Percentiles rank a stretch among this genome's conserved stretches.
Evolutionary conservation across 2,888 invertebrate genomes (phyloP).

Genomic region (Lithophane semibrunnea): DNA sequence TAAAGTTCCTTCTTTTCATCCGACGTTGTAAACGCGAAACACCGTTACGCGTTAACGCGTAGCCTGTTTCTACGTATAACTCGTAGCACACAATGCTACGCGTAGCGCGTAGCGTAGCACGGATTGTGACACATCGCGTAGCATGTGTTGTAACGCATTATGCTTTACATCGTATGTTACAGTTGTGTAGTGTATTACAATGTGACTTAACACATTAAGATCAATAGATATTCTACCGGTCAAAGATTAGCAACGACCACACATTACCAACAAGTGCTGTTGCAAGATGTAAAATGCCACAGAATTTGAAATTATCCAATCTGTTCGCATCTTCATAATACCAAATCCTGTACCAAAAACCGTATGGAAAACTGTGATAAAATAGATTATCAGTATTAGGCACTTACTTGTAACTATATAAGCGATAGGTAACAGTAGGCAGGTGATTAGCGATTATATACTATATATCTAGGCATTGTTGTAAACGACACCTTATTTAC

Average conservation of each 20-base stretch:
- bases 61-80: neutral
- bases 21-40: neutral
- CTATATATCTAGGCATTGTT: slow-evolving; percentile 50
- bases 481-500: slow-evolving; percentile 49
- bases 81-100: slow-evolving; percentile 10
- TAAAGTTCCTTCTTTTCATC: neutral
- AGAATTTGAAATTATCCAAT: neutral
- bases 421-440: slow-evolving; percentile 57
- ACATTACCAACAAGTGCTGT: neutral
- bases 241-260: neutral
- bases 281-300: neutral
- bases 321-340: neutral
- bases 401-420: slow-evolving; percentile 36
- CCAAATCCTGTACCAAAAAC: neutral
- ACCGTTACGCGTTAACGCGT: no score
- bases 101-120: neutral
- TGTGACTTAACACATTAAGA: neutral
- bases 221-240: neutral
- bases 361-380: slow-evolving; percentile 26
- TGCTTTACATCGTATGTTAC: neutral
- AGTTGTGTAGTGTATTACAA: no score
- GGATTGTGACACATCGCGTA: neutral
- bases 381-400: slow-evolving; percentile 39
- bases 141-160: neutral
- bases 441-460: slow-evolving; percentile 54